phyloP scores from a whole-genome alignment of 2,113 vertebrate species.

The Reinhardtius hippoglossoides region DNA sequence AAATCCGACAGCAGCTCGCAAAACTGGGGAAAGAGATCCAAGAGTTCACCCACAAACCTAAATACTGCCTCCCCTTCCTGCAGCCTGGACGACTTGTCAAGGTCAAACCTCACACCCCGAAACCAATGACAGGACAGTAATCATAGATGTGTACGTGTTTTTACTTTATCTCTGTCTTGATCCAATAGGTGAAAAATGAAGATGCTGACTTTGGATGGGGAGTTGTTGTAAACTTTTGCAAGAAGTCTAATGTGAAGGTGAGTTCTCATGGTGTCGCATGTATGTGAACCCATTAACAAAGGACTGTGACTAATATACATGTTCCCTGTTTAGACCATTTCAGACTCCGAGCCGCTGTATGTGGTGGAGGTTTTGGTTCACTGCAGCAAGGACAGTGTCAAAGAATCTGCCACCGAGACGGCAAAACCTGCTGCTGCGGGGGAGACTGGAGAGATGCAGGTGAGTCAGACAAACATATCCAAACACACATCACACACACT shows the following conservation, averaged over 20 bases:
- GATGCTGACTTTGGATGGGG: constrained; percentile 97
- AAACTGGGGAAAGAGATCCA: constrained; percentile 95
- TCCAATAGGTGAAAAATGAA: constrained; percentile 90
- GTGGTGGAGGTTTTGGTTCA: constrained; percentile 94
- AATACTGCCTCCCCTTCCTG: constrained; percentile 95
- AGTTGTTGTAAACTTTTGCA: constrained; percentile 96
- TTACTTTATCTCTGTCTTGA: neutral
- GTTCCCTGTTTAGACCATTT: constrained; percentile 27
- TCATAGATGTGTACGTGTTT: neutral
- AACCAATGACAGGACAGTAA: neutral
- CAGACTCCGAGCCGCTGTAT: constrained; percentile 90
- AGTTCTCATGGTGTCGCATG: neutral
- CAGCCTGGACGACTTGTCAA: constrained; percentile 95
- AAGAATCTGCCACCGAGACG: constrained; percentile 91
- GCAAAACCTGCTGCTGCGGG: constrained; percentile 89
- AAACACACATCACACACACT: neutral
- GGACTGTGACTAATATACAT: neutral
- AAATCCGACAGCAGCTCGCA: constrained; percentile 95
- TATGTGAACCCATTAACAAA: neutral
- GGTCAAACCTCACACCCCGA: constrained; percentile 72
- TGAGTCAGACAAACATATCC: constrained; percentile 49
- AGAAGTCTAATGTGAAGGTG: constrained; percentile 97
- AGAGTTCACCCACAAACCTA: constrained; percentile 94
- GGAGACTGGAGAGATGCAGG: constrained; percentile 98
- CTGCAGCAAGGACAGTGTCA: constrained; percentile 95